Evolutionary conservation across 2,113 vertebrate genomes (phyloP), one percentile per base, ranked within the genome.

Genomic region (Mesocricetus auratus): DNA sequence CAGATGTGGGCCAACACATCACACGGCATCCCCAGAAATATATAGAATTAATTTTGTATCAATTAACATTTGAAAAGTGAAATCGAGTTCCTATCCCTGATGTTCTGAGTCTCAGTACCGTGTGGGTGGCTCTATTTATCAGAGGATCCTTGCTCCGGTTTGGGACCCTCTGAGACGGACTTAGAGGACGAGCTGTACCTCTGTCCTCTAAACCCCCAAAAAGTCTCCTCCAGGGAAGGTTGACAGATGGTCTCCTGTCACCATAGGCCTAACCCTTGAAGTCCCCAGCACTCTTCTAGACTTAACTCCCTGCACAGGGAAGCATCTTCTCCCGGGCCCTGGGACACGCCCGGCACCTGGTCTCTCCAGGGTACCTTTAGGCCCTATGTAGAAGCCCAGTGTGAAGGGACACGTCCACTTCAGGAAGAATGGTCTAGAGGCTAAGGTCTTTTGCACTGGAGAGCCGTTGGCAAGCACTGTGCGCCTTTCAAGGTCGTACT

Each of bases 391-490:
- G 77, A 17, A 16, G 19, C 47, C 36, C 60, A 1, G 79, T 0
- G 0, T 1, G 26, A 17, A 79, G 75, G 68, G 7, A 0, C 0
- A 0, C 0, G 1, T 16, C 3, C 12, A 0, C 33, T 26, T 13
- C 33, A 0, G 60, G 50, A n/a, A 16, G 93, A 85, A 33, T 6
- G 13, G 12, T 0, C 33, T 24, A 2, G 36, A 68, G 58, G n/a
- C 42, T 26, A 5, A 8, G 36, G 66, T 71, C 88, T 36, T 17
- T 19, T 39, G 79, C 73, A 24, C 74, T 1, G 0, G 24, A 47
- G 50, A 71, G 47, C 45, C 58, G 90, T 90, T 92, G 93, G 91
- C 74, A 58, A 58, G 56, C 42, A n/a, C 53, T 0, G 50, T 64
- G 36, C 11, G 45, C 87, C 68, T 64, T 31, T 87, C 96, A 97